Evolutionary conservation across 53 echinoderm and acorn worm genomes (phyloP), one percentile per base, ranked within the genome.

Genomic region (Echinometra lucunter): DNA sequence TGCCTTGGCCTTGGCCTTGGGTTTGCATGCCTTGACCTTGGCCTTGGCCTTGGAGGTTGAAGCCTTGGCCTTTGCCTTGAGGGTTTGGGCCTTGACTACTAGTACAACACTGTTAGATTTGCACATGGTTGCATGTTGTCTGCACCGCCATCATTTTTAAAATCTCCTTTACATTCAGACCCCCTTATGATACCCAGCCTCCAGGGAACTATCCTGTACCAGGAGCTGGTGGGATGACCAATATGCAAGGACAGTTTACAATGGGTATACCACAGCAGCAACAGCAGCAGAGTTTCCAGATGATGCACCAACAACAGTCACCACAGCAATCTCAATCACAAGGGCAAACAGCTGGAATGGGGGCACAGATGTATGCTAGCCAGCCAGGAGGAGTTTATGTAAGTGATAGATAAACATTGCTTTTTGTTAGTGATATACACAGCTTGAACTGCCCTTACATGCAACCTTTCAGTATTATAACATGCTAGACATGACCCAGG

Each of bases 361-460:
- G 45, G 9, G 28, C 40, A 16, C 93, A 78, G 40, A 81, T 78
- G 80, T 81, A 55, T 38, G 12, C 34, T 34, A 42, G 57, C 49
- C 93, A 93, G n/a, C 93, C 63, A 19, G 93, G 60, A 67, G 74
- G 92, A 44, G 44, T 92, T 57, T 93, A 93, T 81, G 93, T 93
- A 38, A 93, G 82, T 93, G 42, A 49, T 18, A 82, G 34, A 69
- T 69, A 32, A 69, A 27, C 28, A 12, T 66, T 63, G 10, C 0
- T 66, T 5, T 53, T 53, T 4, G 4, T 53, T 11, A 11, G 53
- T 53, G 13, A 9, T 53, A 13, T 53, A 53, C 13, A 53, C 13
- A 53, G 13, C 1, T 53, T 9, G 13, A 53, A 4, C 13, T 11
- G 53, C 2, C 5, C 53, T 13, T 53, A 53, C 53, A 2, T 53